Evolutionary conservation across 2,888 invertebrate species (phyloP), one percentile per base, ranked within the genome.

Genomic region (Agonopterix heracliana): DNA sequence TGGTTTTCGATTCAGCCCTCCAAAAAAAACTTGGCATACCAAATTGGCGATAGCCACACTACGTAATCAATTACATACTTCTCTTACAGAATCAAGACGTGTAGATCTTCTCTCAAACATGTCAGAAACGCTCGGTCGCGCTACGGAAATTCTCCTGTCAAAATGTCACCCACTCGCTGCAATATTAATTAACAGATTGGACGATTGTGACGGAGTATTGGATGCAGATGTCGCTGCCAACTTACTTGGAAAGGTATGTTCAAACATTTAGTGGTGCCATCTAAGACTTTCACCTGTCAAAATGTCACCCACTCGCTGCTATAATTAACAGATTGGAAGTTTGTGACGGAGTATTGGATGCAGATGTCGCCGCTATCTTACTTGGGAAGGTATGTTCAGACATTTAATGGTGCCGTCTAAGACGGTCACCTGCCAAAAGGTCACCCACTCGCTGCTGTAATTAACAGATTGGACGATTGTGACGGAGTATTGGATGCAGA

Each of bases 321-420:
- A 49, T 68, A 0, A 43, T 76, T 0, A 63, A 68, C 40, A 55
- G 60, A 36, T 38, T 77, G 1, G 54, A 56, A 0, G 41, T 52
- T 3, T 47, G 46, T 3, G 9, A 45, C 0, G 50, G 38, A 1
- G 43, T 38, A 0, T 10, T 70, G n/a, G 50, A 50, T 0, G 61
- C 56, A 0, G 50, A 44, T 0, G 50, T 59, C 0, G 57, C 65
- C 0, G 54, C 45, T 0, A 53, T 49, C 9, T 12, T 75, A 3
- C 35, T 67, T 1, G 50, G 60, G 0, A 59, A 57, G 60, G 74
- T 74, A 56, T 48, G 26, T n/a, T n/a, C n/a, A n/a, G n/a, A n/a
- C n/a, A n/a, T n/a, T n/a, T n/a, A n/a, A n/a, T n/a, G n/a, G n/a
- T n/a, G n/a, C n/a, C n/a, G n/a, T n/a, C n/a, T n/a, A n/a, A 17